Conservation (phyloP, 2,113 vertebrate genomes). For the Gadus macrocephalus region DNA sequence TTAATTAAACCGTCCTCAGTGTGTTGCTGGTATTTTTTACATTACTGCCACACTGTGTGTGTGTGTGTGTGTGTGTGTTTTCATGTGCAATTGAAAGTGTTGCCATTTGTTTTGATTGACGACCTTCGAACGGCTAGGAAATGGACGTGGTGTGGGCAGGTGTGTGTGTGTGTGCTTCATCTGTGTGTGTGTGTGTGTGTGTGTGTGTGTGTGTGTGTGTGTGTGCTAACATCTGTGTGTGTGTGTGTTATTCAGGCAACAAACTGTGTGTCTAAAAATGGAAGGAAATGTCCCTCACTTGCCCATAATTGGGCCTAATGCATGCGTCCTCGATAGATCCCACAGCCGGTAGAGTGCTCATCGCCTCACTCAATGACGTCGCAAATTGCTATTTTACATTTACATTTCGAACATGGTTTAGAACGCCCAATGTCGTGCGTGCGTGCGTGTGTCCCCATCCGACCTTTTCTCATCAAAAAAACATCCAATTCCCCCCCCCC, state of each 20-base stretch:
- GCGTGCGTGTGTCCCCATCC: too few species aligned
- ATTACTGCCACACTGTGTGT: neutral
- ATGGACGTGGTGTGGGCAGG: neutral
- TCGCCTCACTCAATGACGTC: too few species aligned
- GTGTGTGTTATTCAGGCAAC: too few species aligned
- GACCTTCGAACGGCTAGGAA: neutral
- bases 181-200: neutral
- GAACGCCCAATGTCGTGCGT: too few species aligned
- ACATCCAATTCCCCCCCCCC: neutral
- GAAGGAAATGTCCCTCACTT: too few species aligned
- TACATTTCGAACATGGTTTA: too few species aligned
- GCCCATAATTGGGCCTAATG: too few species aligned
- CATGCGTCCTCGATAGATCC: too few species aligned
- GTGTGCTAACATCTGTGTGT: neutral
- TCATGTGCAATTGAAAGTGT: neutral
- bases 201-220: neutral
- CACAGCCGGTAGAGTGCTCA: too few species aligned
- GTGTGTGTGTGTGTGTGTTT: neutral
- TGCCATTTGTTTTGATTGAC: neutral
- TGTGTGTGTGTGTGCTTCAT: neutral
- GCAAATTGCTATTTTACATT: too few species aligned
- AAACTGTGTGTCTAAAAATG: too few species aligned
- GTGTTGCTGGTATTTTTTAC: neutral
- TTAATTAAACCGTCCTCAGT: neutral
- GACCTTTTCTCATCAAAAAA: neutral